Evolutionary conservation across 2,888 invertebrate genomes (phyloP).

Genomic region (Elegia similella): DNA sequence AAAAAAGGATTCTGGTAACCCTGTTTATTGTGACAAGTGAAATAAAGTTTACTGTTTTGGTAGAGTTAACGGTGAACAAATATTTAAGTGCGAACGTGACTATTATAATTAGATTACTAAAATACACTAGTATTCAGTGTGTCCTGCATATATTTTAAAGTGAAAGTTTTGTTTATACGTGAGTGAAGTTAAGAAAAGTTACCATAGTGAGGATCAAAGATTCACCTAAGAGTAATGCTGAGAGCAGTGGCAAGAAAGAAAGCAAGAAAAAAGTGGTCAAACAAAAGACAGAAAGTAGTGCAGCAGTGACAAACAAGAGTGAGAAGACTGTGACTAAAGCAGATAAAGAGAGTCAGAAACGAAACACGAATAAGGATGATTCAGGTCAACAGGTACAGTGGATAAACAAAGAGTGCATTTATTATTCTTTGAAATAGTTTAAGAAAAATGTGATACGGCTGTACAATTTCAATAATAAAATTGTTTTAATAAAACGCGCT

Average conservation of each 20-base stretch:
- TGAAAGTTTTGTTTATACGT: conserved; percentile 12
- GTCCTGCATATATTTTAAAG: conserved; percentile 14
- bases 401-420: conserved; percentile 12
- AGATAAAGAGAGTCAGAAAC: conserved; percentile 58
- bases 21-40: conserved; percentile 23
- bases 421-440: conserved; percentile 12
- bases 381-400: conserved; percentile 53
- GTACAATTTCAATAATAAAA: no score
- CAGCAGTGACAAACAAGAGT: conserved; percentile 73
- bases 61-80: background rate
- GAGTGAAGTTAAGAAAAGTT: conserved; percentile 59
- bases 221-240: conserved; percentile 82
- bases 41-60: background rate
- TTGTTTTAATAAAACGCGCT: conserved; percentile 31
- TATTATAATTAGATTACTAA: background rate
- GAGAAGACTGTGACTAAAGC: conserved; percentile 57
- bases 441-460: no score
- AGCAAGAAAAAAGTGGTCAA: conserved; percentile 83
- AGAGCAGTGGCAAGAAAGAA: conserved; percentile 82
- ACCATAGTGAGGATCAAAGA: conserved; percentile 87
- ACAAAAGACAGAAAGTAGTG: conserved; percentile 78
- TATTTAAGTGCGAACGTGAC: background rate
- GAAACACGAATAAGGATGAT: conserved; percentile 53
- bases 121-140: conserved; percentile 21
- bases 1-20: conserved; percentile 42